Evolutionary conservation across 2,888 invertebrate genomes (phyloP), one percentile per base, ranked within the genome.

Genomic region (Drosophila vallismaia): DNA sequence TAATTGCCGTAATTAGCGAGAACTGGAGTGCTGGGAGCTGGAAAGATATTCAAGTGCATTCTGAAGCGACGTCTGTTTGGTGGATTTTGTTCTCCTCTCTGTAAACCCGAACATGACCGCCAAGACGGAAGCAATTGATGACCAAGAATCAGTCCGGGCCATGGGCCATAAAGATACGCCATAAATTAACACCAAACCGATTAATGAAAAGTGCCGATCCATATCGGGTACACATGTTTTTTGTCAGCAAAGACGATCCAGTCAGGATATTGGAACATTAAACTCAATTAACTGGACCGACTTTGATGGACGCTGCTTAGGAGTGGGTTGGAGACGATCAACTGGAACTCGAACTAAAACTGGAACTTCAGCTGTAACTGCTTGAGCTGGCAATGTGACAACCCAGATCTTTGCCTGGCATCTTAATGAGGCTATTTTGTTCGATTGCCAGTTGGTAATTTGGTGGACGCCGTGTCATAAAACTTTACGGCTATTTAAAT

Each of bases 141-240:
- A 38, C 38, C 9, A 24, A 51, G 59, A 42, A 42, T 42, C 40
- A 42, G 40, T 44, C 44, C 44, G 24, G 44, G 19, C 44, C 44
- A 24, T 26, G 59, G 33, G 73, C 58, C 68, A 86, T 76, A 86
- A 71, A 82, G 87, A 84, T 86, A 77, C 57, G 66, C 88, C 49
- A 82, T 82, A 82, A 82, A 82, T 88, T 82, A 82, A 82, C 82
- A 82, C 88, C 88, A 86, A 82, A 88, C 78, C 87, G 87, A 86
- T 84, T 88, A 84, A 87, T 82, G 82, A 82, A 82, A 82, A 82
- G 87, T 86, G 73, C 59, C 88, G 82, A 82, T 82, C 79, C 68
- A 58, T 77, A 86, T 86, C 82, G 69, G 19, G 44, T 33, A 12
- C 87, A 86, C 69, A 88, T 88, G 88, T 82, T 71, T 68, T 64